phyloP scores from a whole-genome alignment of 2,888 invertebrate species.

The Anoplius nigerrimus region DNA sequence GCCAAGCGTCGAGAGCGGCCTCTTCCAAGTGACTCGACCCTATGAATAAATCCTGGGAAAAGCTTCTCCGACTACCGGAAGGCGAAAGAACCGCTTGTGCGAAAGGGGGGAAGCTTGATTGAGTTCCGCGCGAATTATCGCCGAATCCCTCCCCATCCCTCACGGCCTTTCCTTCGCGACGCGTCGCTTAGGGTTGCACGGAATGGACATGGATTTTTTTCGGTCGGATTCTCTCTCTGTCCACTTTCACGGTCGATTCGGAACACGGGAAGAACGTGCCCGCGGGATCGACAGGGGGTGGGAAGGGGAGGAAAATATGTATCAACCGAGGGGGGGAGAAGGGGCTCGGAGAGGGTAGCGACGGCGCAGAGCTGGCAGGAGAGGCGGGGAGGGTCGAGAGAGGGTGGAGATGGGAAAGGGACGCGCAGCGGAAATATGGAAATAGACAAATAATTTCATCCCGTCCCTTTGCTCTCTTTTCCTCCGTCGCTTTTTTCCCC shows the following conservation, averaged over 20 bases:
- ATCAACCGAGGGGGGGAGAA: too few relatives aligned
- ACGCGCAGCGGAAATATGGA: slow-evolving; percentile 21
- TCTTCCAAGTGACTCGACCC: slow-evolving; percentile 41
- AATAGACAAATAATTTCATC: slow-evolving; percentile 44
- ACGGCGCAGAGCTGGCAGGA: too few relatives aligned
- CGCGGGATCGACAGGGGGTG: too few relatives aligned
- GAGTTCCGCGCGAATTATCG: slow-evolving; percentile 8
- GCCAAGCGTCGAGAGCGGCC: slow-evolving; percentile 1
- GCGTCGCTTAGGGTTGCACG: too few relatives aligned
- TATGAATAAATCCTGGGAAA: slow-evolving; percentile 50
- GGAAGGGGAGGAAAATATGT: too few relatives aligned
- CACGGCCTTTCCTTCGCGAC: not conserved
- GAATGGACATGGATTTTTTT: too few relatives aligned
- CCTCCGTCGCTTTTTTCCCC: slow-evolving; percentile 3
- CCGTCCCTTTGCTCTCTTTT: slow-evolving; percentile 32
- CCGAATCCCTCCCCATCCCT: not conserved
- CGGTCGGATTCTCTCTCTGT: too few relatives aligned
- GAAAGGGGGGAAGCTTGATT: not conserved
- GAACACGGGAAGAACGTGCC: too few relatives aligned
- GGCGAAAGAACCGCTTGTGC: too few relatives aligned
- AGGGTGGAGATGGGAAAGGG: not conserved
- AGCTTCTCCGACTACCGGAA: slow-evolving; percentile 20
- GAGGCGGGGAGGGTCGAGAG: not conserved
- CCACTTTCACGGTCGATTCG: too few relatives aligned
- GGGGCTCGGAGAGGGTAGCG: too few relatives aligned